Evolutionary conservation across 2,113 vertebrate genomes (phyloP), one percentile per base, ranked within the genome.

Genomic region (Serinus canaria): DNA sequence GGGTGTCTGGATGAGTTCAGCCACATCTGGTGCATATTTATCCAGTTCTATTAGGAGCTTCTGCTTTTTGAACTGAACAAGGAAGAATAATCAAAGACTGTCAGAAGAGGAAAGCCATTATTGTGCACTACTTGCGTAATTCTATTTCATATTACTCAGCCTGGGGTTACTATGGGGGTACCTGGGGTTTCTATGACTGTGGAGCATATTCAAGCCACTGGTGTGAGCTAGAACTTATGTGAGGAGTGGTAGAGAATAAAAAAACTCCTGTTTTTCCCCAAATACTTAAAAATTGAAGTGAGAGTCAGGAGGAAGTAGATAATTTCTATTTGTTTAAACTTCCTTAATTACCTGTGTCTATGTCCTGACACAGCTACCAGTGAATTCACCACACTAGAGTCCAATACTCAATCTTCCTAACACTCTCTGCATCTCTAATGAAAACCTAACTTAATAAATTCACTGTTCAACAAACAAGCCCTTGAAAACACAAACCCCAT

Each of bases 1-100:
- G 30, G 99, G 99, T 4, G 98, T 99, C 46, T 98, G 98, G 96
- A 99, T 98, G 90, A 99, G 99, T 91, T 99, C 99, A 41, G 98
- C 97, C 90, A 98, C 98, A 95, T 99, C 99, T 30, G 97, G 94
- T 14, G 99, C 98, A 86, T 99, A 99, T 12, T 98, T 98, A 70
- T 99, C 98, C 25, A 99, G 97, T 80, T 99, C 99, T 97, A 99
- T 93, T 10, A 99, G 98, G 31, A 98, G 98, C 87, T 99, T 99
- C 97, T 99, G 99, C 94, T 99, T 99, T 91, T 99, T 99, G 97
- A 99, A 99, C 99, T 99, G 97, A 77, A 83, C 28, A 95, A 73
- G 39, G 27, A 37, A 92, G 43, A 96, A 76, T 3, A 11, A 96
- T 3, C 64, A 53, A 56, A 93, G 66, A 66, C 41, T 50, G 64